Percentiles rank a stretch among this genome's conserved stretches.
Evolutionary conservation across 2,113 vertebrate species (phyloP).

Genomic region (Gambusia affinis): DNA sequence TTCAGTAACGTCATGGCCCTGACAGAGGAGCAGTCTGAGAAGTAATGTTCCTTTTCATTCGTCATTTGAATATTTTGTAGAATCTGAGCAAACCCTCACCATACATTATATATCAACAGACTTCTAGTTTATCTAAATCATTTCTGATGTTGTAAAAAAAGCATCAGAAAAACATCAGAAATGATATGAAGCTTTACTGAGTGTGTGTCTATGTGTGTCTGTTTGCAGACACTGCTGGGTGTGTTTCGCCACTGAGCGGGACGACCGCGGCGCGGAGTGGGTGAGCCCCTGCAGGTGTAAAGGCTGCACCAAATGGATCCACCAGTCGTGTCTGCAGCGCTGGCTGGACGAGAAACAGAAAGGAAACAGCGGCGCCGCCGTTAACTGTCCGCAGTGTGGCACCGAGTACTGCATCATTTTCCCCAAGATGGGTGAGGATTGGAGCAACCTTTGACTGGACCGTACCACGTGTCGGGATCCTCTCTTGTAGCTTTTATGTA

Average conservation of each 20-base stretch:
- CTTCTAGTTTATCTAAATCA: too few relatives aligned
- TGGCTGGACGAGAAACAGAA: conserved; percentile 85
- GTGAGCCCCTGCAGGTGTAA: conserved; percentile 83
- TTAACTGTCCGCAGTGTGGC: conserved; percentile 82
- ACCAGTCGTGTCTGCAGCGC: conserved; percentile 82
- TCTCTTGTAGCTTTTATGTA: neutral
- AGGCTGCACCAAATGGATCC: conserved; percentile 85
- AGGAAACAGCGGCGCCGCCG: conserved; percentile 69
- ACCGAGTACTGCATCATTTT: conserved; percentile 80
- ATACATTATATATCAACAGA: too few relatives aligned
- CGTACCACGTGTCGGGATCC: too few relatives aligned
- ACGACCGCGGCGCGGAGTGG: conserved; percentile 80
- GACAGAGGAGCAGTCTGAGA: conserved; percentile 73
- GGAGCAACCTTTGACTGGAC: too few relatives aligned
- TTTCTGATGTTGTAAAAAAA: too few relatives aligned
- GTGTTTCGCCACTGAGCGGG: conserved; percentile 80
- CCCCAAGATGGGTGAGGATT: conserved; percentile 76
- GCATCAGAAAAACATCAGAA: too few relatives aligned
- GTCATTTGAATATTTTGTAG: neutral
- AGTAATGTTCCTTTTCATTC: conserved; percentile 54
- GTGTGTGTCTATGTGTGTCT: neutral
- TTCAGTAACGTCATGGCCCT: conserved; percentile 67
- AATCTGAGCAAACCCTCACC: neutral
- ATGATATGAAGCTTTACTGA: neutral
- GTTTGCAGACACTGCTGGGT: conserved; percentile 81